Conservation (phyloP, 2,113 vertebrate species). For the Cyprinodon tularosa region DNA sequence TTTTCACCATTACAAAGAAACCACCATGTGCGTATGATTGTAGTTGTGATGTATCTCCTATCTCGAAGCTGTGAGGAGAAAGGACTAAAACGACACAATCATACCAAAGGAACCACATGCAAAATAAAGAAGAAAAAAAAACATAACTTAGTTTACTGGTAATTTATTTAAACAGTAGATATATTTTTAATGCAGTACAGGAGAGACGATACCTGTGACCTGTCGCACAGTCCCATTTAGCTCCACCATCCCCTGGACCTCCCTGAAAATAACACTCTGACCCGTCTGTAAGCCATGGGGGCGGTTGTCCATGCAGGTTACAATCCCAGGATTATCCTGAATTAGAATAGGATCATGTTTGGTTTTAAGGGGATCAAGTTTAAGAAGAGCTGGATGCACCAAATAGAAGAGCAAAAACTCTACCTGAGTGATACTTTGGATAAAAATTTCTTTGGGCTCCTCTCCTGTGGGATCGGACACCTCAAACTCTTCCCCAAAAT, state of each 20-base stretch:
- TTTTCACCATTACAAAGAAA: constrained; percentile 91
- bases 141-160: not conserved
- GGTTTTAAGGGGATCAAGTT: not conserved
- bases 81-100: constrained; percentile 81
- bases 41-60: constrained; percentile 88
- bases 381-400: not conserved
- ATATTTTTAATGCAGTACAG: not conserved
- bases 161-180: not conserved
- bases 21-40: constrained; percentile 92
- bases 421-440: constrained; percentile 95
- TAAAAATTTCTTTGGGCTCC: constrained; percentile 95
- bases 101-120: constrained; percentile 9
- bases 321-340: constrained; percentile 87
- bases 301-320: constrained; percentile 94
- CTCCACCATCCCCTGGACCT: constrained; percentile 91
- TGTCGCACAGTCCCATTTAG: constrained; percentile 87
- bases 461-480: constrained; percentile 95
- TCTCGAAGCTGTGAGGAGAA: constrained; percentile 91
- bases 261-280: constrained; percentile 90
- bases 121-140: not conserved
- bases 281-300: constrained; percentile 94
- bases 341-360: not conserved
- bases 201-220: constrained; percentile 85
- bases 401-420: not conserved
- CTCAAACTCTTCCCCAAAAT: constrained; percentile 95